Evolutionary conservation across 2,888 invertebrate species (phyloP), one percentile per base, ranked within the genome.

Genomic region (Scaptodrosophila latifasciaeformis): DNA sequence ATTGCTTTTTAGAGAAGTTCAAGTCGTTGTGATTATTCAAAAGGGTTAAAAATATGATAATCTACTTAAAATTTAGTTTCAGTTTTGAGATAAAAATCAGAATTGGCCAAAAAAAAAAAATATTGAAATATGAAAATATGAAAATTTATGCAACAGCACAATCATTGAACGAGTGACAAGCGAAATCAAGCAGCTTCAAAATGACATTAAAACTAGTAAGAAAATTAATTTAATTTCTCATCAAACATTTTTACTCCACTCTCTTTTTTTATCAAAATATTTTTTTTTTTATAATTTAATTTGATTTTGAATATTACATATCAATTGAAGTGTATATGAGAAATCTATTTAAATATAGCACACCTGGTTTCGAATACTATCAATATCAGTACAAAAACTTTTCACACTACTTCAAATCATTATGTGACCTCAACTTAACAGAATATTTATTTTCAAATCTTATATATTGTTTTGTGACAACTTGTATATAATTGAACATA

Each of bases 101-200:
- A 30, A 30, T 30, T 30, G 30, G 34, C 34, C 15, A n/a, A 34
- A 4, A 4, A 35, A 27, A 55, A 49, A 40, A 60, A 58, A 54
- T 35, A 67, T 47, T 51, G 52, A n/a, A n/a, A n/a, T n/a, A 51
- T 15, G 13, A 45, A 44, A 18, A 45, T 44, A 68, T 31, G 46
- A 24, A 63, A 67, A 67, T 67, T 66, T 51, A 69, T 74, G 82
- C 82, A 77, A 67, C 67, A 69, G 83, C 81, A 82, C 82, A 82
- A 82, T 82, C 82, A 82, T 70, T 59, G 58, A 62, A 62, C 56
- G 70, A 76, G 76, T 66, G 76, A 70, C 60, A 74, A 64, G 54
- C 45, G 15, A 50, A 39, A 45, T 54, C 37, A 24, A 57, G 47
- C 54, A 43, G 46, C 50, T 52, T 52, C 15, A 42, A 52, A 34